Evolutionary conservation across 2,797 vertebrate species (phyloP).

Genomic region (Arremon aurantiirostris): DNA sequence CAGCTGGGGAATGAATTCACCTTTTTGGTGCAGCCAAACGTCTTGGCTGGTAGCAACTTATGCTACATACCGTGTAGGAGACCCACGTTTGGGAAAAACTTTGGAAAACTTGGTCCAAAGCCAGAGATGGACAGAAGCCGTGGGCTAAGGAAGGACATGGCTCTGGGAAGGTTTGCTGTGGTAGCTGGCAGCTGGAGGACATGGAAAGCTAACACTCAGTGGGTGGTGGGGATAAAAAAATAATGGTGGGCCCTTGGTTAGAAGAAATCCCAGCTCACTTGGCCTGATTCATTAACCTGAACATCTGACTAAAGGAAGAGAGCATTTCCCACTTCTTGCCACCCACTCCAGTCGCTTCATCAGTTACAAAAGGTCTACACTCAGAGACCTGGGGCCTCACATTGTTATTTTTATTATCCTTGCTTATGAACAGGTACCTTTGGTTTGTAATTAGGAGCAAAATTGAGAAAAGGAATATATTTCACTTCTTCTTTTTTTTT

Average conservation of each 20-base stretch:
- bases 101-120: neutral
- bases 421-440: neutral
- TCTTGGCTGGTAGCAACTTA: neutral
- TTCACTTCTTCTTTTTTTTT: neutral
- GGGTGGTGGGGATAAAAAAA: neutral
- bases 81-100: neutral
- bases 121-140: neutral
- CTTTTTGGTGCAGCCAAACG: neutral
- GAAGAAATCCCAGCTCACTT: neutral
- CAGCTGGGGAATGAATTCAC: neutral
- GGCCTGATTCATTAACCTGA: neutral
- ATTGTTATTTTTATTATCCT: neutral
- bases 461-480: neutral
- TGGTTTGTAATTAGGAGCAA: neutral
- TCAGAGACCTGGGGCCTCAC: neutral
- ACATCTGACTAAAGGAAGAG: neutral
- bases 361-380: neutral
- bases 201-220: neutral
- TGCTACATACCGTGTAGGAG: accelerated
- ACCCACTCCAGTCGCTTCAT: neutral
- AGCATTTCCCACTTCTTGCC: neutral
- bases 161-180: neutral
- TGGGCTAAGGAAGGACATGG: neutral
- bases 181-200: neutral
- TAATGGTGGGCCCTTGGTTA: neutral